These are phyloP conservation scores for Poecile montanus DNA, from an alignment of 2,797 vertebrate species.

Conservation along the genomic window DNA sequence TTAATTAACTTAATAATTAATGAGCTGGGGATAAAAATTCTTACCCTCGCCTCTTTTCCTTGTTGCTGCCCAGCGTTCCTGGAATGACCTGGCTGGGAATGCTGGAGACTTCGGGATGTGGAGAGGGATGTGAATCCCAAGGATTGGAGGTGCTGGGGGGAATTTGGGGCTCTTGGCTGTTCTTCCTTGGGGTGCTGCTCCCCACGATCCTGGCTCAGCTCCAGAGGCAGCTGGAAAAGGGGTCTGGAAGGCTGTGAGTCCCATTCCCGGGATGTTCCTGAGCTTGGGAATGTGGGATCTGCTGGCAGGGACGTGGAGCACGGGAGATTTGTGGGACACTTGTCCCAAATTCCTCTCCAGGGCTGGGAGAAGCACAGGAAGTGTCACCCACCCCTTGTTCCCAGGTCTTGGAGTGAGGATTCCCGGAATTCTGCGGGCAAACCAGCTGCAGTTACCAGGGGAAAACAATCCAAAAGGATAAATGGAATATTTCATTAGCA, in stretches of 20 bases:
- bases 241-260: not conserved
- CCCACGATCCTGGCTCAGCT: fast-evolving
- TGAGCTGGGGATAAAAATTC: not conserved
- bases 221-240: not conserved
- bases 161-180: not conserved
- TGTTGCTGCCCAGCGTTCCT: fast-evolving
- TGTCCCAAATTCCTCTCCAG: not conserved
- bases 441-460: fast-evolving
- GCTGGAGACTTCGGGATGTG: not conserved
- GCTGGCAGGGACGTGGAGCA: fast-evolving
- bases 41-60: not conserved
- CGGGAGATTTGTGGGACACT: fast-evolving
- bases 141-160: not conserved
- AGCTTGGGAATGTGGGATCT: fast-evolving
- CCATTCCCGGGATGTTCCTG: not conserved
- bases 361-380: fast-evolving
- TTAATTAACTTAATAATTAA: not conserved
- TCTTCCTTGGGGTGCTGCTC: not conserved
- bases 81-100: not conserved
- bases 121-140: not conserved
- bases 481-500: not conserved
- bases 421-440: not conserved
- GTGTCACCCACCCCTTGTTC: not conserved
- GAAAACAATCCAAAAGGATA: not conserved
- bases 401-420: fast-evolving